Conservation (phyloP, 2,888 invertebrate genomes). For the Drosophila diplacantha region DNA sequence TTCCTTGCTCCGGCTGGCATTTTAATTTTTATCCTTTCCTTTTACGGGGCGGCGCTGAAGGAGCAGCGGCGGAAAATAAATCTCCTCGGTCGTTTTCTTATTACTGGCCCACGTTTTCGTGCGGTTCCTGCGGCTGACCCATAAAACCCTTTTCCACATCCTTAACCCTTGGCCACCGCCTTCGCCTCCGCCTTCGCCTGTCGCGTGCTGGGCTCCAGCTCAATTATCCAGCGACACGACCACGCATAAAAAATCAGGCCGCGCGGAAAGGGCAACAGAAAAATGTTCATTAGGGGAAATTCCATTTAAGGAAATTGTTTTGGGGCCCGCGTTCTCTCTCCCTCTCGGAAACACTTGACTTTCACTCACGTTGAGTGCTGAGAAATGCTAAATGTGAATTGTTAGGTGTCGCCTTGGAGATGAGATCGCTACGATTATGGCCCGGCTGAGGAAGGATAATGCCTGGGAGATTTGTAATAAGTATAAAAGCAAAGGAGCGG, state of each 20-base stretch:
- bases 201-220: constrained; percentile 66
- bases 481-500: background rate
- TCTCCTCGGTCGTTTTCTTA: constrained; percentile 31
- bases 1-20: constrained; percentile 8
- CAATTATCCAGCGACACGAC: constrained; percentile 61
- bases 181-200: constrained; percentile 4
- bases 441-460: constrained; percentile 1
- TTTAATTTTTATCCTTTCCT: constrained; percentile 29
- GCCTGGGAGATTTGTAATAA: background rate
- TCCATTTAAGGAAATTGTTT: constrained; percentile 56
- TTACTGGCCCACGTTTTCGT: constrained; percentile 46
- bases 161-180: constrained; percentile 17
- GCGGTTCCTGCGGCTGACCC: constrained; percentile 51
- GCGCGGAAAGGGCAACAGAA: constrained; percentile 28
- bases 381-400: constrained; percentile 42
- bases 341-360: constrained; percentile 10
- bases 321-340: constrained; percentile 11
- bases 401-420: constrained; percentile 17
- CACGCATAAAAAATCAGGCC: constrained; percentile 40
- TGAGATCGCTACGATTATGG: constrained; percentile 32
- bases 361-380: constrained; percentile 30
- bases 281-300: constrained; percentile 64
- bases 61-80: constrained; percentile 44
- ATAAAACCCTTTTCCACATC: constrained; percentile 34
- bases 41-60: background rate